A percentile compares a stretch with the other conserved stretches of the same genome.
Conservation (phyloP, 2,797 vertebrate species). For the Falco concolor region DNA sequence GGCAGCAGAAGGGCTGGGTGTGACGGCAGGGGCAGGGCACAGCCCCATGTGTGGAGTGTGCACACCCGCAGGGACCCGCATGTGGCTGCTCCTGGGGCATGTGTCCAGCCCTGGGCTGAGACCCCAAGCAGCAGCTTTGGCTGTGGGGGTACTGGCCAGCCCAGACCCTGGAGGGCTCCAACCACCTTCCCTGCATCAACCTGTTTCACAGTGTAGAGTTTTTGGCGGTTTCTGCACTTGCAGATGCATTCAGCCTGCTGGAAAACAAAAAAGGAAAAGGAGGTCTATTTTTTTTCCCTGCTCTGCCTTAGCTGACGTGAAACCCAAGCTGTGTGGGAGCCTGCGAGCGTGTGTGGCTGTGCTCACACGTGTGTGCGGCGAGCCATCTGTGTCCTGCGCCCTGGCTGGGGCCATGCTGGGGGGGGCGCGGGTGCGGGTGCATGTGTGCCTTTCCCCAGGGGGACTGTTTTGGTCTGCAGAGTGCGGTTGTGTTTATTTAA, state of each 20-base stretch:
- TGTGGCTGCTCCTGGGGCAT: background rate
- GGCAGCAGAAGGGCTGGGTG: background rate
- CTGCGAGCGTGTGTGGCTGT: slow-evolving; percentile 8
- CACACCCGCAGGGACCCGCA: accelerated
- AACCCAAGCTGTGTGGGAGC: slow-evolving; percentile 55
- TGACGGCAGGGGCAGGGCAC: background rate
- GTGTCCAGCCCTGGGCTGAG: background rate
- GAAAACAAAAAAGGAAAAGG: background rate
- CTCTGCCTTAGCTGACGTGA: slow-evolving; percentile 1
- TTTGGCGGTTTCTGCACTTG: background rate
- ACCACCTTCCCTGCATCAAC: background rate
- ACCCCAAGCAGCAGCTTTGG: background rate
- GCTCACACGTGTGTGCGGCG: slow-evolving; percentile 26
- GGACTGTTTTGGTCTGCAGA: slow-evolving; percentile 9
- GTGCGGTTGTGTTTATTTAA: slow-evolving; percentile 56
- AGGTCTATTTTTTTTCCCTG: background rate
- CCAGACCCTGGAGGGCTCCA: background rate
- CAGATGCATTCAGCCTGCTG: background rate
- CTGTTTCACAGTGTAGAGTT: background rate
- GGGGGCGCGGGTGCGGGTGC: background rate
- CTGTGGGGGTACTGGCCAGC: background rate
- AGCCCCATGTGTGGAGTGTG: accelerated
- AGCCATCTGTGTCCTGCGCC: background rate
- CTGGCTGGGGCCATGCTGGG: background rate
- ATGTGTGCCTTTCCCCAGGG: background rate